Percentiles rank a stretch among this genome's conserved stretches.
Conservation (phyloP, 2,888 invertebrate species). For the Emmelina monodactyla region DNA sequence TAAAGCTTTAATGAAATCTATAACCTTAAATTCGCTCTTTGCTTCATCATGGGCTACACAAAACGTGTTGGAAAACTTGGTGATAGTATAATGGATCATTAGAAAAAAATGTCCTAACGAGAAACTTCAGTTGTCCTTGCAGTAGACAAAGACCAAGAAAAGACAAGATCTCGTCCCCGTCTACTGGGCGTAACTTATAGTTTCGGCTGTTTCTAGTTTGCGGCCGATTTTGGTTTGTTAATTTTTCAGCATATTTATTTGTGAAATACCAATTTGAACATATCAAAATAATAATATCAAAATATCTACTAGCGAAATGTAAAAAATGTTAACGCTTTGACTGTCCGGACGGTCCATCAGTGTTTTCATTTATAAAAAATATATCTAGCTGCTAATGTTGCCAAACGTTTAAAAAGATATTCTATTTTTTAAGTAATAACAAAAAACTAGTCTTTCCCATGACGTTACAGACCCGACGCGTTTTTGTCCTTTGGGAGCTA, state of each 20-base stretch:
- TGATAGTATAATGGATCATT: constrained; percentile 9
- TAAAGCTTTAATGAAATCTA: constrained; percentile 12
- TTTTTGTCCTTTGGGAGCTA: no score
- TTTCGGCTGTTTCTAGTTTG: constrained; percentile 5
- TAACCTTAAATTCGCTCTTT: constrained; percentile 15
- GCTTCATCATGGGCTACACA: constrained; percentile 16
- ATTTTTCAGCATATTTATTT: neutral
- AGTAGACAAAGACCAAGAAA: constrained; percentile 4
- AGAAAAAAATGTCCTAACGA: constrained; percentile 4
- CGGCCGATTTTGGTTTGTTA: constrained; percentile 3
- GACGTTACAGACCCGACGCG: no score
- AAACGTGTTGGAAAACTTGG: constrained; percentile 14
- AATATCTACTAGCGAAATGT: no score
- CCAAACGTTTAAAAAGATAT: no score
- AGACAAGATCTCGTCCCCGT: constrained; percentile 1
- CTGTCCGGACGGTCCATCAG: no score
- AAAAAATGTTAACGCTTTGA: no score
- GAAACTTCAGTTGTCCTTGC: constrained; percentile 6
- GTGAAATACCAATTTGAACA: neutral
- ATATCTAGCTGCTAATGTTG: neutral
- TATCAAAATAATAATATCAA: no score
- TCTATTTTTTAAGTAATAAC: no score
- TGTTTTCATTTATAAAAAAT: no score
- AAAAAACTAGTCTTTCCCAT: no score
- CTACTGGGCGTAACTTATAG: constrained; percentile 2